Evolutionary conservation across 2,888 invertebrate genomes (phyloP).

Genomic region (Chrysodeixis includens): DNA sequence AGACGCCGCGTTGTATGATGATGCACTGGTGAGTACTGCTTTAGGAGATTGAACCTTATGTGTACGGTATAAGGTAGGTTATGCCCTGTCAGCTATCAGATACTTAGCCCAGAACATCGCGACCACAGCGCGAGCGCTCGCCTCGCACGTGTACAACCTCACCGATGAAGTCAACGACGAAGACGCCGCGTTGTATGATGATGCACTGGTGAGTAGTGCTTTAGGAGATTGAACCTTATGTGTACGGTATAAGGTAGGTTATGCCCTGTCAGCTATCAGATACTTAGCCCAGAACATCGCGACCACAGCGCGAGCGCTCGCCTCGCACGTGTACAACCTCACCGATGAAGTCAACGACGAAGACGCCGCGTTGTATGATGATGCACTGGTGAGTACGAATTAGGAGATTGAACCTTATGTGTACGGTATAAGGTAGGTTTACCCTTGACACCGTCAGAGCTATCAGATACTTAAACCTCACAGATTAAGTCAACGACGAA

Average conservation of each 20-base stretch:
- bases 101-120: slow-evolving; percentile 92
- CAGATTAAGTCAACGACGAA: slow-evolving; percentile 73
- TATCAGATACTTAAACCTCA: slow-evolving; percentile 90
- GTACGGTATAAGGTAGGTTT: too few relatives aligned
- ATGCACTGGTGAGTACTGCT: slow-evolving; percentile 91
- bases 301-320: slow-evolving; percentile 92
- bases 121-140: slow-evolving; percentile 94
- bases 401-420: neutral
- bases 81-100: slow-evolving; percentile 84
- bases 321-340: slow-evolving; percentile 82
- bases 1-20: slow-evolving; percentile 91
- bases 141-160: slow-evolving; percentile 94
- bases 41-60: neutral
- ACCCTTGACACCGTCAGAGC: too few relatives aligned
- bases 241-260: neutral
- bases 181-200: slow-evolving; percentile 91
- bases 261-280: slow-evolving; percentile 84
- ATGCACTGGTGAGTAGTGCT: slow-evolving; percentile 91
- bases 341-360: slow-evolving; percentile 77
- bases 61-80: too few relatives aligned
- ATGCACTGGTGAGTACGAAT: slow-evolving; percentile 91
- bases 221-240: neutral
- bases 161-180: slow-evolving; percentile 77
- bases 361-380: slow-evolving; percentile 91
- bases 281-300: slow-evolving; percentile 92